These are phyloP conservation scores for Microchirus variegatus DNA, from an alignment of 2,797 vertebrate species.

Conservation along the genomic window DNA sequence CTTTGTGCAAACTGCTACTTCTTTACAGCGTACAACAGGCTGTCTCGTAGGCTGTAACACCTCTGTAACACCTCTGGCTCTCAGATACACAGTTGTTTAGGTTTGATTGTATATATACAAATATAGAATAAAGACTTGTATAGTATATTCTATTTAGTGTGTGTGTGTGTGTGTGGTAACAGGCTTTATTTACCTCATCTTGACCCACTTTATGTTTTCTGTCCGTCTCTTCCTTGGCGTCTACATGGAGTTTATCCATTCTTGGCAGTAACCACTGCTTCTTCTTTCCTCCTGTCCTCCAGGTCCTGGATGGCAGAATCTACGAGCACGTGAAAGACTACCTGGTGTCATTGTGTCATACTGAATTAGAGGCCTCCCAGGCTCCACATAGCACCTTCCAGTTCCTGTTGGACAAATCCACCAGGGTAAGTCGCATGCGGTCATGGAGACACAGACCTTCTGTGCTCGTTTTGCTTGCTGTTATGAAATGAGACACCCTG, in stretches of 20 bases:
- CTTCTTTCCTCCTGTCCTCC: constrained; percentile 27
- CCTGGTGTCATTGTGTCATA: constrained; percentile 92
- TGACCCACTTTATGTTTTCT: no score
- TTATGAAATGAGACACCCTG: neutral
- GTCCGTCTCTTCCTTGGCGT: no score
- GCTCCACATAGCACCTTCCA: constrained; percentile 96
- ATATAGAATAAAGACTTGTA: constrained; percentile 4
- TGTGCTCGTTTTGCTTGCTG: neutral
- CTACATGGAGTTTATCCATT: constrained; percentile 17
- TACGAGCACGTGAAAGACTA: constrained; percentile 98
- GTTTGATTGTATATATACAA: no score
- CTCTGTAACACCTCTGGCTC: no score
- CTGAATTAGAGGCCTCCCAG: constrained; percentile 93
- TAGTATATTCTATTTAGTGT: no score
- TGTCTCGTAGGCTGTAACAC: no score
- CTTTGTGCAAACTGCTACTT: neutral
- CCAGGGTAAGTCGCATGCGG: constrained; percentile 84
- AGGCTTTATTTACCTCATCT: no score
- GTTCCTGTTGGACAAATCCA: constrained; percentile 95
- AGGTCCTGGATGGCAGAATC: constrained; percentile 94
- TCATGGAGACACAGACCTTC: constrained; percentile 3
- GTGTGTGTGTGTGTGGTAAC: no score
- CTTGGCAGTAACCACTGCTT: constrained; percentile 7
- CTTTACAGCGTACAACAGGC: neutral
- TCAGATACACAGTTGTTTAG: no score